Evolutionary conservation across 35 echinoderm and acorn worm species (phyloP).

Genomic region (Lytechinus variegatus): DNA sequence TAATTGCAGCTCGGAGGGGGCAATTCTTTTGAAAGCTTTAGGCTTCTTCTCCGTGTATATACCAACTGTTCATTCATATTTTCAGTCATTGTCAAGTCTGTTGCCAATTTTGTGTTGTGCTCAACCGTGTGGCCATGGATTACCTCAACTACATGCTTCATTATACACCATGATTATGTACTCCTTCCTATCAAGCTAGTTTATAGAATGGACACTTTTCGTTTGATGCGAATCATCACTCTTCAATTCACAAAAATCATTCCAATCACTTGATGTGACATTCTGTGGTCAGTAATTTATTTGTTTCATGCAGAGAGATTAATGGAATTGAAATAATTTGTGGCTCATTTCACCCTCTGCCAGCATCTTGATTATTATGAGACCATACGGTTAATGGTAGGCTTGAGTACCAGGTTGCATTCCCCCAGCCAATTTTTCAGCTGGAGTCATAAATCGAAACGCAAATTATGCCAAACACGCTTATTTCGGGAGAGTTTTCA

Average conservation of each 20-base stretch:
- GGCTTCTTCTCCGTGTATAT: not conserved
- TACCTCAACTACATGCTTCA: not conserved
- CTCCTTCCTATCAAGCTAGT: no score
- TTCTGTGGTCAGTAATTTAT: not conserved
- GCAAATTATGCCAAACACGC: no score
- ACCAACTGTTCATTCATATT: not conserved
- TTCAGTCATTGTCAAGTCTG: not conserved
- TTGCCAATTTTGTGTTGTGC: not conserved
- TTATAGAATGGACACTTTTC: not conserved
- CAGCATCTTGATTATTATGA: not conserved
- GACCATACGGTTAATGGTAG: not conserved
- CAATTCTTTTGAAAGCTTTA: not conserved
- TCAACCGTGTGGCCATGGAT: not conserved
- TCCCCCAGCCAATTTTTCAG: no score
- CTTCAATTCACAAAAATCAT: not conserved
- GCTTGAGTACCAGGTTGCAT: no score
- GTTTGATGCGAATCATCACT: not conserved
- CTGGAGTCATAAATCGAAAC: no score
- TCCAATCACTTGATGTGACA: not conserved
- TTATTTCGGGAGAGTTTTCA: no score
- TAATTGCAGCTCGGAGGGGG: not conserved
- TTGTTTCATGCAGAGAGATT: not conserved
- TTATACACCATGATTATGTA: not conserved
- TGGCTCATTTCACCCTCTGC: not conserved
- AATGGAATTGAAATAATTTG: not conserved